Evolutionary conservation across 2,888 invertebrate species (phyloP), one percentile per base, ranked within the genome.

Genomic region (Sepioteuthis lessoniana): DNA sequence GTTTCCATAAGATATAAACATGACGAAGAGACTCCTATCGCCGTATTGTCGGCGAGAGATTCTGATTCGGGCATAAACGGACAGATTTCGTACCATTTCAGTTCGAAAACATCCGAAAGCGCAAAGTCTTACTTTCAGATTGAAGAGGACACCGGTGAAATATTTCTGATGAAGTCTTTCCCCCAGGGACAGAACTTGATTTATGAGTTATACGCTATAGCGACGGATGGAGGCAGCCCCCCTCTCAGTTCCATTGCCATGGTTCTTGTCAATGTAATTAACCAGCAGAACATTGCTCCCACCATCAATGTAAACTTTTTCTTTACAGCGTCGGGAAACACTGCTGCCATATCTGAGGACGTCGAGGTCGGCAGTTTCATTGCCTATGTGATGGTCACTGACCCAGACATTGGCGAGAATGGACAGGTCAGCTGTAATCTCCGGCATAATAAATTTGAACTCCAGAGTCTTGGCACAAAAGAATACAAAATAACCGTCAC

Each of bases 61-160:
- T 76, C 76, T 10, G 76, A 76, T 76, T 35, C 76, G 10, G 76
- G n/a, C 76, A 76, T n/a, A n/a, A 76, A 76, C 35, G 76, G 76
- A 76, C n/a, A 35, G 25, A 76, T 76, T 19, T 76, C 35, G 25
- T 76, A 76, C 76, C 76, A 76, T 35, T 76, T 76, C n/a, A 76
- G 76, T 76, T 35, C 76, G 8, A 76, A 76, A 35, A 76, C 76
- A n/a, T 76, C 76, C 10, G 76, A 76, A 13, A 76, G n/a, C n/a
- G 76, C 76, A 35, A 76, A 76, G n/a, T 76, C 76, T 76, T 76
- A 76, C n/a, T 95, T 95, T 92, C 94, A 94, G 94, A 94, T 95
- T 37, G 94, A 95, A 94, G 94, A 94, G 21, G 94, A 94, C 91
- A 94, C 95, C 3, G 95, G 95, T 2, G 94, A 94, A 90, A 94